A percentile compares a stretch with the other conserved stretches of the same genome.
phyloP scores from a whole-genome alignment of 2,797 vertebrate genomes.

The Epinephelus coioides region DNA sequence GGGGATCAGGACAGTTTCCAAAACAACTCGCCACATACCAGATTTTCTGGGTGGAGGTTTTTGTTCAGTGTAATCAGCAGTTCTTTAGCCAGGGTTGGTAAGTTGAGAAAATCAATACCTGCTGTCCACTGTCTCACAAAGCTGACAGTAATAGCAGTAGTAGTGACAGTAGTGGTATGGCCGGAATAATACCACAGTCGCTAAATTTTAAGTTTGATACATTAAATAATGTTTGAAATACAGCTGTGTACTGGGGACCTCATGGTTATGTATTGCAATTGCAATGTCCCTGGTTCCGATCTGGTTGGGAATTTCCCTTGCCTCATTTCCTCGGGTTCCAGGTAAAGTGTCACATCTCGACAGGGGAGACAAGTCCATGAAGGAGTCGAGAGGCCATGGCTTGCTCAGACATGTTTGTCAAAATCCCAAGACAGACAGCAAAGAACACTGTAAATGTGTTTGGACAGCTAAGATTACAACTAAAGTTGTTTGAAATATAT shows the following conservation, averaged over 20 bases:
- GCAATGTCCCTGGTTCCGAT: background rate
- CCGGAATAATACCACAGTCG: background rate
- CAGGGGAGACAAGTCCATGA: no score
- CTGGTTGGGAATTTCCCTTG: background rate
- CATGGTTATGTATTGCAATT: background rate
- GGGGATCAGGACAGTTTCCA: constrained; percentile 18
- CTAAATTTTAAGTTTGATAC: background rate
- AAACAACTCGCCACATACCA: constrained; percentile 16
- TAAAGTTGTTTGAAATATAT: no score
- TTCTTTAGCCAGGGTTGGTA: background rate
- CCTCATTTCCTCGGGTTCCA: no score
- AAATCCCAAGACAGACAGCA: no score
- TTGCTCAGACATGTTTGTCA: no score
- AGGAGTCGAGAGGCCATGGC: no score
- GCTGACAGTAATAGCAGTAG: background rate
- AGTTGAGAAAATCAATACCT: background rate
- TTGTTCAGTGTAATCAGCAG: constrained; percentile 1
- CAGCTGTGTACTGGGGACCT: background rate
- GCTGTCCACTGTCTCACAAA: background rate
- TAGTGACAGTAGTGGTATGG: background rate
- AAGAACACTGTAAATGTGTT: no score
- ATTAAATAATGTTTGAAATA: background rate
- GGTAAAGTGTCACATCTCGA: no score
- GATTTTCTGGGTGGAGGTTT: constrained; percentile 32
- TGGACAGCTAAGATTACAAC: no score